A percentile compares a stretch with the other conserved stretches of the same genome.
These are phyloP conservation scores for Plemyria rubiginata DNA, from an alignment of 2,888 invertebrate species.

Conservation along the genomic window DNA sequence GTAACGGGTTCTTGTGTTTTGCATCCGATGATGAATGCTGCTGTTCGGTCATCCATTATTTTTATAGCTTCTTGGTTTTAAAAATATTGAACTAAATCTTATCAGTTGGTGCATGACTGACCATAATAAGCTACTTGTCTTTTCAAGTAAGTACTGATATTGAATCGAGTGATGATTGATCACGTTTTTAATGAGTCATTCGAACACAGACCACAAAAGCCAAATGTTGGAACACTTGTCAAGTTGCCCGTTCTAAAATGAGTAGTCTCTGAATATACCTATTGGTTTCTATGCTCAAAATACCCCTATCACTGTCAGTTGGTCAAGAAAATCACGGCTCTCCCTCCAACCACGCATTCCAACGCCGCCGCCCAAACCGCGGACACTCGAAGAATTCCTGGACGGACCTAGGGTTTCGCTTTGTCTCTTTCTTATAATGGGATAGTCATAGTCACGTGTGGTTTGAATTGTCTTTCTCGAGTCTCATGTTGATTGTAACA, in stretches of 20 bases:
- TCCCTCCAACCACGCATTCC: conserved; percentile 71
- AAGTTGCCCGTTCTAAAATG: conserved; percentile 2
- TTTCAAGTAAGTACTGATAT: conserved; percentile 1
- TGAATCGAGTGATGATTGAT: conserved; percentile 6
- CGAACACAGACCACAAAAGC: background rate
- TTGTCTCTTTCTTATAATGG: conserved; percentile 55
- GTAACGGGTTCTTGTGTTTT: conserved; percentile 63
- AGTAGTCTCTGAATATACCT: conserved; percentile 1
- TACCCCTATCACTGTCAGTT: conserved; percentile 65
- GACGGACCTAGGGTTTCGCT: conserved; percentile 47
- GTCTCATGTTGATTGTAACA: background rate
- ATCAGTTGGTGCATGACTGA: conserved; percentile 15
- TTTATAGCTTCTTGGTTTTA: conserved; percentile 39
- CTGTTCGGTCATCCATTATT: conserved; percentile 41
- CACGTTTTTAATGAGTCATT: background rate
- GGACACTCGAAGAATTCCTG: conserved; percentile 69
- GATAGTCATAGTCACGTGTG: conserved; percentile 22
- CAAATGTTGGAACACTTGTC: background rate
- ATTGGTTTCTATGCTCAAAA: conserved; percentile 10
- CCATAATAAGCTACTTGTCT: conserved; percentile 16
- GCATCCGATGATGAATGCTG: conserved; percentile 58
- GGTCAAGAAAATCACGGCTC: conserved; percentile 71
- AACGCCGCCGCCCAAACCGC: conserved; percentile 52
- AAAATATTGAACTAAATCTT: conserved; percentile 26
- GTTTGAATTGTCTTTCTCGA: conserved; percentile 5